Evolutionary conservation across 2,797 vertebrate species (phyloP), one percentile per base, ranked within the genome.

Genomic region (Spinus pinus): DNA sequence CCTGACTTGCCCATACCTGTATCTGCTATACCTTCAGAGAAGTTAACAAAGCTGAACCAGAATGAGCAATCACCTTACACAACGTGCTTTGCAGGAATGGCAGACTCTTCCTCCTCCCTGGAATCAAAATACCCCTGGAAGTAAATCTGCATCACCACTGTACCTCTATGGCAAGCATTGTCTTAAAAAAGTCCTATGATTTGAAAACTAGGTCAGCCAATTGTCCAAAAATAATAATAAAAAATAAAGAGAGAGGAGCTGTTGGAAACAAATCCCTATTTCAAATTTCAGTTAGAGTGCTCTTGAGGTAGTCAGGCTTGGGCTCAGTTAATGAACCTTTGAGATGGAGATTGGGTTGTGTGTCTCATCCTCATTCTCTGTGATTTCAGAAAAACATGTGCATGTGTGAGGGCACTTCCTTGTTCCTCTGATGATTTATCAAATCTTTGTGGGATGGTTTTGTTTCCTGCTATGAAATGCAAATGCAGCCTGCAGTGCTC

Each of bases 351-450:
- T 95, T 70, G 82, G 67, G 65, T 64, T 81, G 65, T 42, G 42
- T 42, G 56, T 88, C 85, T 95, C 35, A 94, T 92, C 94, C 94
- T 75, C 69, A 71, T 85, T 94, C 88, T 50, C 44, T 94, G 71
- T 93, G 91, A 94, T 95, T 97, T 89, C 85, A 93, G 66, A 83
- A 87, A 93, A 97, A 88, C 71, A 87, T 82, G 93, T 79, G 85
- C 88, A 37, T 80, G 78, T 94, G 92, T 94, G 87, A 91, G 78
- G 85, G 89, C 92, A 93, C 57, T 44, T 93, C 41, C 23, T 95
- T 94, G 91, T 93, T 97, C 93, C 84, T 95, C 95, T 95, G 95
- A 96, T 94, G 93, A 94, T 96, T 94, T 97, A 95, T 94, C 92
- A 24, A 83, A 87, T 96, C 93, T 96, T 94, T 94, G 89, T 94